These are phyloP conservation scores for Sesamia nonagrioides DNA, from an alignment of 1,140 invertebrate species.

Conservation along the genomic window DNA sequence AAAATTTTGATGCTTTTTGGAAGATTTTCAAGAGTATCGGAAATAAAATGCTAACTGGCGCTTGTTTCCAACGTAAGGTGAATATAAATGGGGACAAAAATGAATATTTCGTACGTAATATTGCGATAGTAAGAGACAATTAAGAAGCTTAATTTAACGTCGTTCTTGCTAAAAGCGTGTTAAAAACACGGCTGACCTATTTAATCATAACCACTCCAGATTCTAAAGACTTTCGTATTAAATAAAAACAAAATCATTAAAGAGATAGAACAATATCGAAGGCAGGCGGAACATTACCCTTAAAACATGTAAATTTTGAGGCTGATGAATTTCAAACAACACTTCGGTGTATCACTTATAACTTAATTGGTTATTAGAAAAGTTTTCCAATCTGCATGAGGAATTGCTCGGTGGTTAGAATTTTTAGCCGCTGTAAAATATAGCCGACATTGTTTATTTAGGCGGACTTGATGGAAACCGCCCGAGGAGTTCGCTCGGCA, in stretches of 20 bases:
- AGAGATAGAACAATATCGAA: slow-evolving; percentile 21
- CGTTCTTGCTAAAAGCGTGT: slow-evolving; percentile 14
- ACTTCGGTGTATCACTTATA: slow-evolving; percentile 62
- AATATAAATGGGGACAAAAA: slow-evolving; percentile 31
- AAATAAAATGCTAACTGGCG: slow-evolving; percentile 29
- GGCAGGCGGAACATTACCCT: slow-evolving; percentile 10
- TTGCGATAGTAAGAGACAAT: slow-evolving; percentile 26
- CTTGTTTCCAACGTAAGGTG: slow-evolving; percentile 27
- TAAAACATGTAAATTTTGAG: slow-evolving; percentile 64
- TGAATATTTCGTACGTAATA: slow-evolving; percentile 16
- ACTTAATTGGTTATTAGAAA: slow-evolving; percentile 77
- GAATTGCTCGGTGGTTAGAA: slow-evolving; percentile 52
- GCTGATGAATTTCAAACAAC: slow-evolving; percentile 69
- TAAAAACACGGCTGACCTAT: slow-evolving; percentile 30
- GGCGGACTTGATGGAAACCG: slow-evolving; percentile 38
- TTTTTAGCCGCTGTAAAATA: slow-evolving; percentile 44
- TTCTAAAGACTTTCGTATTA: slow-evolving; percentile 9
- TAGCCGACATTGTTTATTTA: slow-evolving; percentile 47
- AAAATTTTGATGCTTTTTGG: slow-evolving; percentile 29
- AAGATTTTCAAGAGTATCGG: slow-evolving; percentile 13
- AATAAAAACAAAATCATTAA: slow-evolving; percentile 26
- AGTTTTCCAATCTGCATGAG: slow-evolving; percentile 78
- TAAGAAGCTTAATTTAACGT: slow-evolving; percentile 20
- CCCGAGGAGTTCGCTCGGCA: slow-evolving; percentile 29
- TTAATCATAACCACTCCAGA: slow-evolving; percentile 4